Conservation (phyloP, 1,140 invertebrate genomes). For the Coenobita brevimanus region DNA sequence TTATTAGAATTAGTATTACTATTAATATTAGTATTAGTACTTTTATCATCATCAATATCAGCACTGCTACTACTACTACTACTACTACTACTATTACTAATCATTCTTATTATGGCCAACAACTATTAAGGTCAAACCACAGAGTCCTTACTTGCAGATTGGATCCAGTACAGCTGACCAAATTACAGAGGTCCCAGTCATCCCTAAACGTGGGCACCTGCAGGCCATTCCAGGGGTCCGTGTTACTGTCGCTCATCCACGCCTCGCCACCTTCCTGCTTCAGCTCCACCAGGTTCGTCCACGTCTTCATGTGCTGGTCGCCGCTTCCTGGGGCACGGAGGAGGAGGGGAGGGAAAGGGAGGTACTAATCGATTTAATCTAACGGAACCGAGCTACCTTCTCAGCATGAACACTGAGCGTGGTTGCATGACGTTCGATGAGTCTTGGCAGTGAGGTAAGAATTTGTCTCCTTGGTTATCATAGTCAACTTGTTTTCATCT, state of each 20-base stretch:
- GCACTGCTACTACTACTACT: too few species aligned
- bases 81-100: too few species aligned
- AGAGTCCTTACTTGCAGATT: slow-evolving; percentile 33
- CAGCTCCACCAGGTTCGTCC: slow-evolving; percentile 37
- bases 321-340: not conserved
- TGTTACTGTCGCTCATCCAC: slow-evolving; percentile 40
- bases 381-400: too few species aligned
- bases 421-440: too few species aligned
- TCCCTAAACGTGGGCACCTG: slow-evolving; percentile 21
- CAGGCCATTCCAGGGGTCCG: slow-evolving; percentile 31
- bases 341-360: not conserved
- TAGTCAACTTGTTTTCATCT: too few species aligned
- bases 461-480: too few species aligned
- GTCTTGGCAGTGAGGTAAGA: too few species aligned
- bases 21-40: too few species aligned
- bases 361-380: too few species aligned
- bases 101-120: not conserved
- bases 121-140: not conserved
- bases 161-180: slow-evolving; percentile 25
- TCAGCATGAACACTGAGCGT: too few species aligned
- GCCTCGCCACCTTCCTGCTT: slow-evolving; percentile 2
- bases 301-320: slow-evolving; percentile 14
- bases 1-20: too few species aligned
- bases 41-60: too few species aligned
- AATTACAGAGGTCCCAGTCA: slow-evolving; percentile 46